A percentile compares a stretch with the other conserved stretches of the same genome.
These are phyloP conservation scores for Micronycteris hirsuta DNA, from an alignment of 2,113 vertebrate species.

Conservation along the genomic window DNA sequence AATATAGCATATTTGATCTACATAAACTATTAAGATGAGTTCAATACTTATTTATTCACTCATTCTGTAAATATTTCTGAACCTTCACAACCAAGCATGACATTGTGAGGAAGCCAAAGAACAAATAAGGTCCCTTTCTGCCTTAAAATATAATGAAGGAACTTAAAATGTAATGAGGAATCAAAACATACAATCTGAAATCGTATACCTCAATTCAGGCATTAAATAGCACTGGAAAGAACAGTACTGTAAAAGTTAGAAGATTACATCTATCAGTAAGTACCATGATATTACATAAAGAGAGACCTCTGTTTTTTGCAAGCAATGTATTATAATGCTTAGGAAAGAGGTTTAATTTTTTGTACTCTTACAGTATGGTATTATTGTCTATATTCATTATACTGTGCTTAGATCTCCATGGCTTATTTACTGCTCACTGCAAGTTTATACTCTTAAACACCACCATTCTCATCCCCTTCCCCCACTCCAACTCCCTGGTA, in stretches of 20 bases:
- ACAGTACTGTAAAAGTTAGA: background rate
- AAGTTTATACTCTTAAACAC: background rate
- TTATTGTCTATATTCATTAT: background rate
- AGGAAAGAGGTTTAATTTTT: background rate
- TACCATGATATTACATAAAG: background rate
- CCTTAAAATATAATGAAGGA: background rate
- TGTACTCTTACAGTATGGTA: too few species aligned
- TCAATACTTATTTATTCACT: background rate
- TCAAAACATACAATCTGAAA: background rate
- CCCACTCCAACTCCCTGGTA: background rate
- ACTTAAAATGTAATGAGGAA: background rate
- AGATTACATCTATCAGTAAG: background rate
- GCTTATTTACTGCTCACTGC: background rate
- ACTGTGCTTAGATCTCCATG: background rate
- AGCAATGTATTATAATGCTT: background rate
- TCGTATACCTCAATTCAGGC: background rate
- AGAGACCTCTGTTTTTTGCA: background rate
- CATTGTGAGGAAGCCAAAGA: background rate
- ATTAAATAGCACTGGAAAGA: background rate
- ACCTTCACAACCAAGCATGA: background rate
- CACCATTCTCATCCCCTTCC: background rate
- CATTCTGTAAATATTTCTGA: slow-evolving; percentile 31
- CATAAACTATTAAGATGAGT: background rate
- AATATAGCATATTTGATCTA: background rate
- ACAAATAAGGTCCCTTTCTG: background rate